Base-by-base conservation (phyloP, 2,888 invertebrate species). In the Ypsolopha sequella region DNA sequence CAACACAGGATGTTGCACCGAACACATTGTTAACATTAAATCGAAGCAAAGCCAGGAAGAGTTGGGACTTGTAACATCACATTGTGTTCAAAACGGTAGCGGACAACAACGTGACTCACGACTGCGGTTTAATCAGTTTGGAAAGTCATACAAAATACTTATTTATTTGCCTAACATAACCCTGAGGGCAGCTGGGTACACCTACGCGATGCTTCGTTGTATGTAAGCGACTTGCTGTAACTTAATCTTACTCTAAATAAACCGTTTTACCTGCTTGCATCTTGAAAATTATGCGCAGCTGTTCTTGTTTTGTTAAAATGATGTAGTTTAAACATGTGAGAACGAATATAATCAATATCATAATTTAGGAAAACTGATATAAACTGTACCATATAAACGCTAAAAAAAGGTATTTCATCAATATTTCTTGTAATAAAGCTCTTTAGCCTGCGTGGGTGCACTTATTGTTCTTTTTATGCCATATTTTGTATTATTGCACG, bases 31-130 rank as follows among this genome's bases (percentile, higher is more conserved):
- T 43, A 13, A 43, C 14, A 14, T 43, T n/a, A 43, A 43, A 41
- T 38, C 8, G 43, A 43, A 14, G 8, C 7, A 43, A n/a, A 24
- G 24, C 24, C 24, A 43, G 43, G 13, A 43, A 43, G 11, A 43
- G n/a, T 13, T 7, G 43, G 13, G 8, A 38, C 9, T 38, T 6
- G 48, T 49, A 14, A 59, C 51, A 55, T 55, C 54, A 58, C 60
- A 61, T 63, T 62, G 61, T 57, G 54, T 64, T 43, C 38, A 33
- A 58, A 62, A 68, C 76, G 62, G 80, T 79, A 80, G 80, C 76
- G 54, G 66, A 77, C 80, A 73, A 66, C 72, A 73, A 76, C 82
- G 84, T 84, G 81, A 82, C 69, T 84, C 84, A 84, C 84, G 82
- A 82, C 65, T 66, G 60, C 60, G 60, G 64, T 65, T 74, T 76